Evolutionary conservation across 1,140 invertebrate species (phyloP).

Genomic region (Halyomorpha halys): DNA sequence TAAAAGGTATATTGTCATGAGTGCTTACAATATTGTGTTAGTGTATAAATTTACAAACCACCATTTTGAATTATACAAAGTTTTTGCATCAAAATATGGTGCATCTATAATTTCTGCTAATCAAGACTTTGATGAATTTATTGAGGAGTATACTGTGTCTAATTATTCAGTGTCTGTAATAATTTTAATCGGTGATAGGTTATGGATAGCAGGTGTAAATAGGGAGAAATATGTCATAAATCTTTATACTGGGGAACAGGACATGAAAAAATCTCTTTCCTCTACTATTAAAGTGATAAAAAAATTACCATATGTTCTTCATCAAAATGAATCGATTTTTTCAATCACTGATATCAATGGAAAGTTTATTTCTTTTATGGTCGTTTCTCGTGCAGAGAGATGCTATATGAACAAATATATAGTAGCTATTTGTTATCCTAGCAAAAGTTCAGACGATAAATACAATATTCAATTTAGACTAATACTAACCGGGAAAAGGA

Average conservation of each 20-base stretch:
- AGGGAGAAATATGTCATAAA: not conserved
- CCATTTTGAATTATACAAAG: not conserved
- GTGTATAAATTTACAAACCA: not conserved
- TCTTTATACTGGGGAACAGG: not conserved
- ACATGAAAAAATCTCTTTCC: not conserved
- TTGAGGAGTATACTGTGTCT: not conserved
- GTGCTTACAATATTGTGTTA: not conserved
- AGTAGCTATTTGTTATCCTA: not conserved
- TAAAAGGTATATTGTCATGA: not conserved
- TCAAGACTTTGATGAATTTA: not conserved
- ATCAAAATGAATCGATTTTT: not conserved
- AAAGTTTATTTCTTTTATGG: not conserved
- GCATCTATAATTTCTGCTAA: not conserved
- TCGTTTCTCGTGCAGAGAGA: not conserved
- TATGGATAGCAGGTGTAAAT: not conserved
- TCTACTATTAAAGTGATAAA: not conserved
- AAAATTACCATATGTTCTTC: not conserved
- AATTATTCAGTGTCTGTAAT: not conserved
- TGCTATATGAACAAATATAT: not conserved
- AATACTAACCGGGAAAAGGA: not conserved
- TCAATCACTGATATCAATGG: not conserved
- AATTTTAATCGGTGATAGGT: not conserved
- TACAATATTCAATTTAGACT: not conserved
- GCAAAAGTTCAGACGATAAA: not conserved
- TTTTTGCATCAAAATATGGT: not conserved